Evolutionary conservation across 2,797 vertebrate genomes (phyloP).

Genomic region (Ammospiza maritima): DNA sequence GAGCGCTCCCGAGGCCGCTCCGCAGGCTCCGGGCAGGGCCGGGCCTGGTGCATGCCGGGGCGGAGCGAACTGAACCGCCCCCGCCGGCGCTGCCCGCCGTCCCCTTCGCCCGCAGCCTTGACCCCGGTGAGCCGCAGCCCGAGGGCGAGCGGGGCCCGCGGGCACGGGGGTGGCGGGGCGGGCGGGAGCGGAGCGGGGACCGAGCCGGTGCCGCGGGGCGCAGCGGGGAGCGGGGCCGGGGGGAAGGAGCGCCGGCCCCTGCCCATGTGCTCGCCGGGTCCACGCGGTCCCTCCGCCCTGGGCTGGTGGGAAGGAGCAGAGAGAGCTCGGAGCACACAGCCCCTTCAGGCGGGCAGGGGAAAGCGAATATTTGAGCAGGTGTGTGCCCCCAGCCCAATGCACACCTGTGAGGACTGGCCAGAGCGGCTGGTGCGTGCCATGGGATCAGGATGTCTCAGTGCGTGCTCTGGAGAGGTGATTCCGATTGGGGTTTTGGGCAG

Average conservation of each 20-base stretch:
- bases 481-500: fast-evolving
- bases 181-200: neutral
- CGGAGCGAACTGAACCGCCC: neutral
- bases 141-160: neutral
- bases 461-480: neutral
- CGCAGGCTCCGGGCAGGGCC: neutral
- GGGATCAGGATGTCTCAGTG: neutral
- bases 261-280: neutral
- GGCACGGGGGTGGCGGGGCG: neutral
- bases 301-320: neutral
- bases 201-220: fast-evolving
- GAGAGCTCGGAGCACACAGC: too few relatives aligned
- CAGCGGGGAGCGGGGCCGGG: neutral
- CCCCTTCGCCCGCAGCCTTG: conserved; percentile 22
- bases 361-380: too few relatives aligned
- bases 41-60: neutral
- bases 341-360: too few relatives aligned
- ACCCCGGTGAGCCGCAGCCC: conserved; percentile 12
- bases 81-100: neutral
- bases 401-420: neutral
- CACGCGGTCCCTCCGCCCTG: neutral
- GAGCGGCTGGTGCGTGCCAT: fast-evolving
- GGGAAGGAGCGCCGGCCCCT: too few relatives aligned
- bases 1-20: neutral
- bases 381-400: neutral